Evolutionary conservation across 2,113 vertebrate genomes (phyloP).

Genomic region (Regulus satrapa): DNA sequence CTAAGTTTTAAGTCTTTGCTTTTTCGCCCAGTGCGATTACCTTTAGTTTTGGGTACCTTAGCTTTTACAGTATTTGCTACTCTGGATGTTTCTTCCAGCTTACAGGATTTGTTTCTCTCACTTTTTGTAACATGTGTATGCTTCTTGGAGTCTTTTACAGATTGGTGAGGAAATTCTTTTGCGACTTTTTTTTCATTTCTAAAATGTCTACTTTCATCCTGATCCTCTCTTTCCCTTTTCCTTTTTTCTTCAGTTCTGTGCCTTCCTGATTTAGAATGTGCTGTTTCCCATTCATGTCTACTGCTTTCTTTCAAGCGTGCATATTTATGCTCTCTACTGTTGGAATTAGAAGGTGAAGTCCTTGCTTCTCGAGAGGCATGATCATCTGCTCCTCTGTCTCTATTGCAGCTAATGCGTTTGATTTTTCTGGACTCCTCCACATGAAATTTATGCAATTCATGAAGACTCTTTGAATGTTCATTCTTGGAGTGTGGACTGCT

Average conservation of each 20-base stretch:
- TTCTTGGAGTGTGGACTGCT: slow-evolving; percentile 59
- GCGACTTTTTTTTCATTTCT: slow-evolving; percentile 62
- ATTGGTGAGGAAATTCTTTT: slow-evolving; percentile 30
- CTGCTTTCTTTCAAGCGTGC: slow-evolving; percentile 19
- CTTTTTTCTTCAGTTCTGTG: slow-evolving; percentile 75
- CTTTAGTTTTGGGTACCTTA: slow-evolving; percentile 29
- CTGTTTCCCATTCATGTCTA: slow-evolving; percentile 59
- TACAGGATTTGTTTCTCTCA: slow-evolving; percentile 12
- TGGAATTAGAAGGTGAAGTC: slow-evolving; percentile 43
- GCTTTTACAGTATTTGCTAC: background rate
- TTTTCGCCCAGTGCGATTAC: slow-evolving; percentile 24
- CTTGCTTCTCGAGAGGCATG: slow-evolving; percentile 61
- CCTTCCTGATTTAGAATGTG: slow-evolving; percentile 60
- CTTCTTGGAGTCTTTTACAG: slow-evolving; percentile 57
- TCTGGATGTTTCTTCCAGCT: background rate
- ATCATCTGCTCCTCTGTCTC: slow-evolving; percentile 49
- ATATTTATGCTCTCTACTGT: slow-evolving; percentile 56
- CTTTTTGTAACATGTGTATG: slow-evolving; percentile 13
- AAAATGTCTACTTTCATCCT: slow-evolving; percentile 61
- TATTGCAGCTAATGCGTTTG: slow-evolving; percentile 63
- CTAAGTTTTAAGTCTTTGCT: slow-evolving; percentile 83
- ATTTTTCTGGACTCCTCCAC: slow-evolving; percentile 60
- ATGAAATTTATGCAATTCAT: slow-evolving; percentile 61
- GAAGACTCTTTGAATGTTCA: slow-evolving; percentile 46
- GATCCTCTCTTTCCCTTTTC: slow-evolving; percentile 72